A percentile compares a stretch with the other conserved stretches of the same genome.
Evolutionary conservation across 2,888 invertebrate species (phyloP).

Genomic region (Orthosia gothica): DNA sequence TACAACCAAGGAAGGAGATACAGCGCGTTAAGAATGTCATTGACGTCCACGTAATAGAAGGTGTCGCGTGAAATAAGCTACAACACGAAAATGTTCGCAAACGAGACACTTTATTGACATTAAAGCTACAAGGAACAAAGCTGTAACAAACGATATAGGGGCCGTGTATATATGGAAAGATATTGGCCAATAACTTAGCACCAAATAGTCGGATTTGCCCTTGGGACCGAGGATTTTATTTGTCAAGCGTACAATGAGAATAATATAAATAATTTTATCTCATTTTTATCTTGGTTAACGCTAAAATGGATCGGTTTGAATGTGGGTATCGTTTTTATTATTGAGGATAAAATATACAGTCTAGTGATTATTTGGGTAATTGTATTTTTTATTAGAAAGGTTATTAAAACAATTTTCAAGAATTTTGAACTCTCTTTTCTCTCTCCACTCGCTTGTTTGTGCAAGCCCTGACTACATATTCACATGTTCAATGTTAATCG

Average conservation of each 20-base stretch:
- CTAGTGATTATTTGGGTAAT: constrained; percentile 8
- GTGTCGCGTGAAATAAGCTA: constrained; percentile 34
- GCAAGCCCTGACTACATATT: not conserved
- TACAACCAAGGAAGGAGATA: not conserved
- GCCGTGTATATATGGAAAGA: constrained; percentile 36
- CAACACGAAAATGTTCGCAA: constrained; percentile 30
- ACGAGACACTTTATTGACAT: constrained; percentile 60
- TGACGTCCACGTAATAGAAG: constrained; percentile 3
- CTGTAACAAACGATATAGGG: constrained; percentile 34
- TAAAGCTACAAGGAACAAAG: constrained; percentile 37
- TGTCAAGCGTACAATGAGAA: constrained; percentile 50
- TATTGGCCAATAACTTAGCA: constrained; percentile 51
- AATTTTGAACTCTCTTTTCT: not conserved
- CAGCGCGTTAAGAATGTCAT: constrained; percentile 2
- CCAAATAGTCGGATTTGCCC: constrained; percentile 50
- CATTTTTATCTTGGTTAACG: constrained; percentile 26
- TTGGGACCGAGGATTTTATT: constrained; percentile 47
- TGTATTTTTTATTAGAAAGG: not conserved
- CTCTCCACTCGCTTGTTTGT: too few species aligned
- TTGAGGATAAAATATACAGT: constrained; percentile 8
- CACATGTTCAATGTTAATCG: not conserved
- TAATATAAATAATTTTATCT: constrained; percentile 39
- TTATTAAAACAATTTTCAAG: not conserved
- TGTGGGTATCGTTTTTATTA: constrained; percentile 15
- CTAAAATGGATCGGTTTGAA: constrained; percentile 6